phyloP scores from a whole-genome alignment of 2,888 invertebrate species.

The Meloe dianella region DNA sequence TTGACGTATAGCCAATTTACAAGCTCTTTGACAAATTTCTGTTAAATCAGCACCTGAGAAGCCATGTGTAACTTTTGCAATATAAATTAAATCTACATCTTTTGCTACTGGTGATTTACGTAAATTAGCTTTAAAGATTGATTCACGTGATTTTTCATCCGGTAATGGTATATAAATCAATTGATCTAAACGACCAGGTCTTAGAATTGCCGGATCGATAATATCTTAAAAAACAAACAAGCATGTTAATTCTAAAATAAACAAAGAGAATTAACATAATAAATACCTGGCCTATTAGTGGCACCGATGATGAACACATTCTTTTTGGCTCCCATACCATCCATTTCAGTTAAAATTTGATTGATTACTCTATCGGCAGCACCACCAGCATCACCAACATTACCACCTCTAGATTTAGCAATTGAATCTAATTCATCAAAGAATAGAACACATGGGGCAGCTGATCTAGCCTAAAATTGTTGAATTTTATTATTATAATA shows the following conservation, averaged over 20 bases:
- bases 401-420: slow-evolving; percentile 98
- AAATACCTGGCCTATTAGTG: slow-evolving; percentile 77
- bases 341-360: slow-evolving; percentile 99
- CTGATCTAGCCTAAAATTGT: slow-evolving; percentile 83
- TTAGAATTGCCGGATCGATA: slow-evolving; percentile 97
- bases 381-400: slow-evolving; percentile 96
- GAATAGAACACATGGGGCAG: slow-evolving; percentile 98
- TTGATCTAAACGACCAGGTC: slow-evolving; percentile 98
- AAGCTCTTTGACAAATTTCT: slow-evolving; percentile 99
- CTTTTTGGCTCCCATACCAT: slow-evolving; percentile 99
- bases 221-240: slow-evolving; percentile 71
- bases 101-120: slow-evolving; percentile 95
- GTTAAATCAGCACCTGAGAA: slow-evolving; percentile 99
- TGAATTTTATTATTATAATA: not conserved
- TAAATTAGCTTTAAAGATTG: slow-evolving; percentile 93
- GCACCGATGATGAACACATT: slow-evolving; percentile 99
- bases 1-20: slow-evolving; percentile 98
- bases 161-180: slow-evolving; percentile 99
- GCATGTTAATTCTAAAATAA: slow-evolving; percentile 11
- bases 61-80: slow-evolving; percentile 90
- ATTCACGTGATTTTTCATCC: slow-evolving; percentile 96
- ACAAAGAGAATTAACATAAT: not conserved
- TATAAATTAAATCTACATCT: slow-evolving; percentile 90
- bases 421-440: slow-evolving; percentile 99
- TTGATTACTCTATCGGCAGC: slow-evolving; percentile 99